These are phyloP conservation scores for Taeniopygia guttata DNA, from an alignment of 2,797 vertebrate genomes.

Conservation along the genomic window DNA sequence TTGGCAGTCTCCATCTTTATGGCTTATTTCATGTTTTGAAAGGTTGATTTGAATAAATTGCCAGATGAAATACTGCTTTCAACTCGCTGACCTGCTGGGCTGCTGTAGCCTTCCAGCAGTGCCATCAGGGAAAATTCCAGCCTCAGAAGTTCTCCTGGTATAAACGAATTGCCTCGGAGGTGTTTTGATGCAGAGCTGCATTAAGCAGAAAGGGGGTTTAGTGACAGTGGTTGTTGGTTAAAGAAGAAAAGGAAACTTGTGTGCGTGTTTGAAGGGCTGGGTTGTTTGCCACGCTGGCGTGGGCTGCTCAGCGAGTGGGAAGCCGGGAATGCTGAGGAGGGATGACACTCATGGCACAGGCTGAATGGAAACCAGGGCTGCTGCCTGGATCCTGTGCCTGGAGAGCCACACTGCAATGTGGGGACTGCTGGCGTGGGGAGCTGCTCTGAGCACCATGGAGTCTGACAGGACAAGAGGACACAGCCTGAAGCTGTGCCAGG, in stretches of 20 bases:
- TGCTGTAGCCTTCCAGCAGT: constrained; percentile 18
- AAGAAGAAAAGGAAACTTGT: not conserved
- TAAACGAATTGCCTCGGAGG: not conserved
- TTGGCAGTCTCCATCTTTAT: not conserved
- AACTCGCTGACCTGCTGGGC: constrained; percentile 8
- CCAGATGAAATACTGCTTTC: constrained; percentile 16
- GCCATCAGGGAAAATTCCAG: constrained; percentile 29
- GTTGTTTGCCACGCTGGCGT: rapidly evolving
- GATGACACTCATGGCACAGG: rapidly evolving
- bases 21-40: not conserved
- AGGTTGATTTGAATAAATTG: constrained; percentile 33
- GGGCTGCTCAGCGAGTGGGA: not conserved
- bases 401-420: rapidly evolving
- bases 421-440: not conserved
- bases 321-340: not conserved
- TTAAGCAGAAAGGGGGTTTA: not conserved
- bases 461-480: not conserved
- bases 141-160: constrained; percentile 26
- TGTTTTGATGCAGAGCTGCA: constrained; percentile 8
- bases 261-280: rapidly evolving
- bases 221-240: not conserved
- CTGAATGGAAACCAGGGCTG: not conserved
- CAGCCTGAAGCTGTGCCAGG: not conserved
- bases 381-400: not conserved
- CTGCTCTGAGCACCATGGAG: rapidly evolving